Evolutionary conservation across 37 sponge, comb jelly and placozoan species (phyloP).

Genomic region (Oscarella lobularis): DNA sequence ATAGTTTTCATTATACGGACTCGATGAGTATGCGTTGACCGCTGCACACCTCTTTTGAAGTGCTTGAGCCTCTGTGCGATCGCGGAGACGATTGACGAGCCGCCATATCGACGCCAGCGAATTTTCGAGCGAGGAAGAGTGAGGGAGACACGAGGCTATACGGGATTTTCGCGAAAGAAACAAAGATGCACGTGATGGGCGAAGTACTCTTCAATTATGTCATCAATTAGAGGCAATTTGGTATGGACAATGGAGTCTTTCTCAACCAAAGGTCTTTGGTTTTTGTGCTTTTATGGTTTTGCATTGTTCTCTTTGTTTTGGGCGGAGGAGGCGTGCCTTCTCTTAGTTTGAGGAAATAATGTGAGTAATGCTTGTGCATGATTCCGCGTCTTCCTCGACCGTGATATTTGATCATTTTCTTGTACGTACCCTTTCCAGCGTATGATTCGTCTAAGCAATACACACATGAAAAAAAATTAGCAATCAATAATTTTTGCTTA

Average conservation of each 20-base stretch:
- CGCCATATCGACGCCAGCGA: too few species aligned
- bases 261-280: conserved; percentile 19
- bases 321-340: conserved; percentile 67
- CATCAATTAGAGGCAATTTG: not conserved
- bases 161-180: too few species aligned
- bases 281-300: conserved; percentile 24
- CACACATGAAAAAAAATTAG: not conserved
- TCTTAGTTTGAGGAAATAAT: conserved; percentile 64
- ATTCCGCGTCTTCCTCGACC: conserved; percentile 53
- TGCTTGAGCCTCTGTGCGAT: too few species aligned
- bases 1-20: too few species aligned
- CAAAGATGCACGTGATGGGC: too few species aligned
- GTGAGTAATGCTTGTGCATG: conserved; percentile 36
- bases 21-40: too few species aligned
- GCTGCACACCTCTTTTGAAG: too few species aligned
- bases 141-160: too few species aligned
- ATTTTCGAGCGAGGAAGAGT: too few species aligned
- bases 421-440: conserved; percentile 58
- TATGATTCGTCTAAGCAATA: conserved; percentile 47
- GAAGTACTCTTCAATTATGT: too few species aligned
- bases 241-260: not conserved
- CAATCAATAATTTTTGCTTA: conserved; percentile 12
- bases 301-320: conserved; percentile 40
- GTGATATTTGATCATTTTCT: conserved; percentile 52
- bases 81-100: too few species aligned